phyloP scores from a whole-genome alignment of 2,113 vertebrate species.

The Epinephelus fuscoguttatus region DNA sequence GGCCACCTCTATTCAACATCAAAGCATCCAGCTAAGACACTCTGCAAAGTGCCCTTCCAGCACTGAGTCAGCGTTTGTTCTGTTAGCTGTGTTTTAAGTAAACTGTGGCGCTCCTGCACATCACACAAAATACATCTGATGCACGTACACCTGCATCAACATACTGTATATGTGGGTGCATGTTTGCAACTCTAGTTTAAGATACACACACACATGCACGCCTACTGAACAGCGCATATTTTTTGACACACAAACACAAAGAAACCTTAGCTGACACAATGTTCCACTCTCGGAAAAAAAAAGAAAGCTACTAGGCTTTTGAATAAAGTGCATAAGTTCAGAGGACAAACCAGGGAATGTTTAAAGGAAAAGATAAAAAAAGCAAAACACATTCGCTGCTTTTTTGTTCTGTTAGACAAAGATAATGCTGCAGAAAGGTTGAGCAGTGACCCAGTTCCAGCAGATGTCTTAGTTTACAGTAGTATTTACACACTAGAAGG shows the following conservation, averaged over 20 bases:
- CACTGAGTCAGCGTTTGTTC: slow-evolving; percentile 42
- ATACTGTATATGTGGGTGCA: background rate
- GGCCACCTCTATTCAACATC: slow-evolving; percentile 44
- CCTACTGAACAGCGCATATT: background rate
- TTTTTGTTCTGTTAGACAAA: slow-evolving; percentile 22
- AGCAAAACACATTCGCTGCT: background rate
- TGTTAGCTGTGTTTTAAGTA: slow-evolving; percentile 36
- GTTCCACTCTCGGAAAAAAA: background rate
- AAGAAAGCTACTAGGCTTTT: background rate
- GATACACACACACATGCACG: background rate
- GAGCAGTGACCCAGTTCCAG: slow-evolving; percentile 24
- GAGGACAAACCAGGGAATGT: slow-evolving; percentile 7
- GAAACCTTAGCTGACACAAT: slow-evolving; percentile 6
- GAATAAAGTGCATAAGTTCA: slow-evolving; percentile 8
- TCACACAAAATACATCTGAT: background rate
- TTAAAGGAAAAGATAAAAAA: background rate
- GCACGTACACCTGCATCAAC: background rate
- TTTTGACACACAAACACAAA: background rate
- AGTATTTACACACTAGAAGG: background rate
- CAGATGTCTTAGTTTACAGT: slow-evolving; percentile 4
- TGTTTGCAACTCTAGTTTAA: background rate
- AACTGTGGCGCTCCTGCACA: slow-evolving; percentile 17
- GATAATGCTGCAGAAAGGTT: background rate
- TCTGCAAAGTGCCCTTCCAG: slow-evolving; percentile 24
- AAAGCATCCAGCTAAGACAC: slow-evolving; percentile 29